Conservation (phyloP, 2,113 vertebrate genomes). For the Calonectris borealis region DNA sequence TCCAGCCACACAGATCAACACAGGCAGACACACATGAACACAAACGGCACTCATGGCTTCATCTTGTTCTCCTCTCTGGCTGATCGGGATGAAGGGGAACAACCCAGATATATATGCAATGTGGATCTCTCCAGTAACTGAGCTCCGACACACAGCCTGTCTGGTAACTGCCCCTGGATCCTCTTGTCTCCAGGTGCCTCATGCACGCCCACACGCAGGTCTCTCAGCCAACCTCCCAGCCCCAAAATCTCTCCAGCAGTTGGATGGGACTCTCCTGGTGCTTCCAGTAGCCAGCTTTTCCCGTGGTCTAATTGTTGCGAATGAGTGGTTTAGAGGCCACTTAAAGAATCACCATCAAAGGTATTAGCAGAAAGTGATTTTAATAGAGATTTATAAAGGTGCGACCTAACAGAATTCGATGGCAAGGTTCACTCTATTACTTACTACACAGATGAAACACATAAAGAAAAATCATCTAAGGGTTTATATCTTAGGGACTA, state of each 20-base stretch:
- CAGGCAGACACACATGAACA: background rate
- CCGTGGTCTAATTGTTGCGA: too few species aligned
- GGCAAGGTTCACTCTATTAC: too few species aligned
- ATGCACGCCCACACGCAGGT: rapidly evolving
- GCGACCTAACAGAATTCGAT: too few species aligned
- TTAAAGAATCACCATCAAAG: too few species aligned
- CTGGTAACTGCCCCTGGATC: background rate
- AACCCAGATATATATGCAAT: background rate
- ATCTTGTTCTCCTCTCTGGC: background rate
- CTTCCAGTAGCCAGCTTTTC: background rate
- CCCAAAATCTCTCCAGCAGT: background rate
- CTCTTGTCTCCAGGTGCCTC: background rate
- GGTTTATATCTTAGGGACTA: too few species aligned
- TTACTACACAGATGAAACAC: too few species aligned
- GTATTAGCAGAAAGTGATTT: too few species aligned
- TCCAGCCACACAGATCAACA: background rate
- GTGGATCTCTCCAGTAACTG: background rate
- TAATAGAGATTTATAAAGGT: too few species aligned
- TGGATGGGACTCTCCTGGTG: background rate
- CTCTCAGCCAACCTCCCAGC: background rate
- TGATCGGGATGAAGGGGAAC: background rate
- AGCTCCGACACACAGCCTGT: background rate
- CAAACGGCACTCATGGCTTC: background rate
- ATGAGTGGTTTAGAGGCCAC: too few species aligned
- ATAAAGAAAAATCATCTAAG: too few species aligned